These are phyloP conservation scores for Tridacna gigas DNA, from an alignment of 2,888 invertebrate genomes.

Conservation along the genomic window DNA sequence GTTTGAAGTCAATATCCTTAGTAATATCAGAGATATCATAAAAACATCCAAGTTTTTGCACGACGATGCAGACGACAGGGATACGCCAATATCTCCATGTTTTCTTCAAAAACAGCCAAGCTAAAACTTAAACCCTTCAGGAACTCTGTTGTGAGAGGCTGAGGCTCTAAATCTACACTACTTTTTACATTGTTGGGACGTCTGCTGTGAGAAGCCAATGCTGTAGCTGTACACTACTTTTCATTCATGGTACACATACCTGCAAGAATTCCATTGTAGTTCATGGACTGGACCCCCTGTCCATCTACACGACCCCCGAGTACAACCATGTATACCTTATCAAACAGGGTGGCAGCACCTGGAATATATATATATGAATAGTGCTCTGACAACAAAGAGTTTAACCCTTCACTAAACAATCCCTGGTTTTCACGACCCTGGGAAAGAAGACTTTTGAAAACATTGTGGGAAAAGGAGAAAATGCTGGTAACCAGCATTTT, in stretches of 20 bases:
- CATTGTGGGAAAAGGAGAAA: neutral
- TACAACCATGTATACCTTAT: conserved; percentile 73
- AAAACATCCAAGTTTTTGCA: too few species aligned
- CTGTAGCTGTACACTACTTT: neutral
- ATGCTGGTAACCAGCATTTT: conserved; percentile 4
- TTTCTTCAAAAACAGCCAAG: too few species aligned
- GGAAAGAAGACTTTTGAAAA: neutral
- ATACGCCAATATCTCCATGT: too few species aligned
- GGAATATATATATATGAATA: neutral
- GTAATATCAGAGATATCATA: too few species aligned
- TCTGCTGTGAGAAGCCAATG: neutral
- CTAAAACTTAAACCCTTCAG: too few species aligned
- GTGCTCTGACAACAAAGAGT: too few species aligned
- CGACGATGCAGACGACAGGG: too few species aligned
- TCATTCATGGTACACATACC: conserved; percentile 67
- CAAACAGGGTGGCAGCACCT: conserved; percentile 71
- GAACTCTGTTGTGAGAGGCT: too few species aligned
- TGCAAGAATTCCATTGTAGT: conserved; percentile 82
- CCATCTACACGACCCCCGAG: conserved; percentile 75
- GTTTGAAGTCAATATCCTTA: too few species aligned
- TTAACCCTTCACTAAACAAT: too few species aligned
- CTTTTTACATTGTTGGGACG: too few species aligned
- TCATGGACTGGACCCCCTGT: conserved; percentile 54
- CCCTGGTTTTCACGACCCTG: neutral
- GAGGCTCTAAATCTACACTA: too few species aligned